A percentile compares a stretch with the other conserved stretches of the same genome.
Evolutionary conservation across 2,888 invertebrate species (phyloP).

Genomic region (Alloplasta piceator): DNA sequence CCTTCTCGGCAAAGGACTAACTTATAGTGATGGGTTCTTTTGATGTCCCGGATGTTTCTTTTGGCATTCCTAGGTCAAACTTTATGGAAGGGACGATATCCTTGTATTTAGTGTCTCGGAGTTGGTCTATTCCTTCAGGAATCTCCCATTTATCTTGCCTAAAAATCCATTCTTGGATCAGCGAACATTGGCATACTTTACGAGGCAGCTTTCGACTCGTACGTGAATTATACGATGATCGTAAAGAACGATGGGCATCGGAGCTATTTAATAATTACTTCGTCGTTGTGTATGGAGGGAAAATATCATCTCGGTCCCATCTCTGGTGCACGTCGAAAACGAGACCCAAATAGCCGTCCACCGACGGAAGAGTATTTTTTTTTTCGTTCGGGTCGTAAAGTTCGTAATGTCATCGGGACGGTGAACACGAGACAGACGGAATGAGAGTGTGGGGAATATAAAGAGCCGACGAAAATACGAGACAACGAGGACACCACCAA

Average conservation of each 20-base stretch:
- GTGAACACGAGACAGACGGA: conserved; percentile 30
- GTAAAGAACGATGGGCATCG: conserved; percentile 12
- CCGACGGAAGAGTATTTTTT: too few species aligned
- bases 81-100: too few species aligned
- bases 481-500: conserved; percentile 64
- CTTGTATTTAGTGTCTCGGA: too few species aligned
- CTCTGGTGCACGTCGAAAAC: too few species aligned
- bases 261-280: conserved; percentile 63
- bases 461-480: conserved; percentile 31
- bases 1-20: too few species aligned
- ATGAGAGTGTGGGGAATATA: conserved; percentile 2
- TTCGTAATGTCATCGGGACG: conserved; percentile 76
- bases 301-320: not conserved
- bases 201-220: conserved; percentile 37
- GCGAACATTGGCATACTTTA: conserved; percentile 16
- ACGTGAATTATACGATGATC: conserved; percentile 27
- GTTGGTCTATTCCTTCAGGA: too few species aligned
- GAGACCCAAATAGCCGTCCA: too few species aligned
- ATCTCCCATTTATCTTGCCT: too few species aligned
- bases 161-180: too few species aligned
- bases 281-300: not conserved
- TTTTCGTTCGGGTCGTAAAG: conserved; percentile 74
- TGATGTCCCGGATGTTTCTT: too few species aligned
- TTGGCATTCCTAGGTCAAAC: too few species aligned
- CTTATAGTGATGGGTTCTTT: too few species aligned